Base-by-base conservation (phyloP, 1,140 invertebrate genomes). In the Atta cephalotes region DNA sequence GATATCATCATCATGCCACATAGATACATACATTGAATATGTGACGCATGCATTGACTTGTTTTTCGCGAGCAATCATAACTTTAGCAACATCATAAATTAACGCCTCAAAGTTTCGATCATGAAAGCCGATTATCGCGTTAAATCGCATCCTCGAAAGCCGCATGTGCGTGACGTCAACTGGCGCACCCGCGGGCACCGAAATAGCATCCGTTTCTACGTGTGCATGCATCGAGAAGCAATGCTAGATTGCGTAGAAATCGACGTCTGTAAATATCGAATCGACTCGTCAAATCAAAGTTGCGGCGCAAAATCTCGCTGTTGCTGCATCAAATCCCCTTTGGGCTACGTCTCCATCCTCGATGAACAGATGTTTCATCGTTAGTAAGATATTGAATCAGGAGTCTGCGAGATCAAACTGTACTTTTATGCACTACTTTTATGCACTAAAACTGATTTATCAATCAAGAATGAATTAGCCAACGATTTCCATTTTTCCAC, bases 171-270 rank as follows among this genome's bases (percentile, higher is more conserved):
- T 90, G 86, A 91, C 82, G 88, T 88, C 82, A 91, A 62, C 56
- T 49, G 86, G 78, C 88, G 74, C 86, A 89, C 86, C 88, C 89
- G 82, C 35, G 35, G 6, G 56, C 18, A 88, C 90, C 88, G 56
- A 91, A 91, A 91, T 89, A 89, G 88, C 82, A 66, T 51, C 14
- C 14, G 53, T 53, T 49, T 25, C 31, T 16, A 49, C 21, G 28
- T 58, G 51, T n/a, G 39, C 66, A 56, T 70, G 66, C 65, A 62
- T 21, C 66, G 25, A 51, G 21, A 7, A 62, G 51, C 25, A 71
- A 53, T 78, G 35, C 10, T 25, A 82, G 68, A 79, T 65, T 31
- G 21, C 60, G 31, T 31, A 31, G 45, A 53, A 78, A 85, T 78
- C 45, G 49, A 79, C 35, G 28, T 65, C 18, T 12, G 28, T 78